Evolutionary conservation across 2,888 invertebrate genomes (phyloP), one percentile per base, ranked within the genome.

Genomic region (Tetanocera ferruginea): DNA sequence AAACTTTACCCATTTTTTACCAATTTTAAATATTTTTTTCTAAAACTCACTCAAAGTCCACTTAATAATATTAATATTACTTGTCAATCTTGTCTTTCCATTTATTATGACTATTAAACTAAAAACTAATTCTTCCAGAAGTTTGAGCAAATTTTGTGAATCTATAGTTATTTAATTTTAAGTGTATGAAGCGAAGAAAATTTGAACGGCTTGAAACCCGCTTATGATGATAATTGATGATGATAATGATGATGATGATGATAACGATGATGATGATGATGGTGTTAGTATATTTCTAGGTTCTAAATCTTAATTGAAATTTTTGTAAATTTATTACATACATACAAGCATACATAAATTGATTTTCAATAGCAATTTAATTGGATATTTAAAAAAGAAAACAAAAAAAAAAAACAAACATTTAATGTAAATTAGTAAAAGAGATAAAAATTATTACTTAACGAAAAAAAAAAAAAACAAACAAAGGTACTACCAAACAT

Each of bases 71-170:
- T 28, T 19, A 60, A 17, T 19, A 19, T 31, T 19, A 34, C 19
- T 52, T 19, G 34, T 43, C 14, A n/a, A 49, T 60, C 57, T 60
- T 19, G 57, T 60, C 25, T 69, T 69, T 69, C 69, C 69, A 69
- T 51, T 69, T 43, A 49, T 69, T 69, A 49, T 60, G 25, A 25
- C 25, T 25, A 60, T 28, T n/a, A 67, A 69, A 19, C 37, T 34
- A 52, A 64, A 31, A 51, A 64, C 74, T 66, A 64, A 64, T 74
- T 74, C 74, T 74, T 74, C 74, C 74, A 74, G 43, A 67, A 67
- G 37, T 37, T 37, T 31, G n/a, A 66, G 37, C 66, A 66, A 66
- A 66, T 67, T 67, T 67, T 67, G 23, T n/a, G 28, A 37, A 19
- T 67, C 67, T 67, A 67, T 43, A 23, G 23, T 11, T 37, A 67